Conservation (phyloP, 2,888 invertebrate species). For the Calephelis perditalis region DNA sequence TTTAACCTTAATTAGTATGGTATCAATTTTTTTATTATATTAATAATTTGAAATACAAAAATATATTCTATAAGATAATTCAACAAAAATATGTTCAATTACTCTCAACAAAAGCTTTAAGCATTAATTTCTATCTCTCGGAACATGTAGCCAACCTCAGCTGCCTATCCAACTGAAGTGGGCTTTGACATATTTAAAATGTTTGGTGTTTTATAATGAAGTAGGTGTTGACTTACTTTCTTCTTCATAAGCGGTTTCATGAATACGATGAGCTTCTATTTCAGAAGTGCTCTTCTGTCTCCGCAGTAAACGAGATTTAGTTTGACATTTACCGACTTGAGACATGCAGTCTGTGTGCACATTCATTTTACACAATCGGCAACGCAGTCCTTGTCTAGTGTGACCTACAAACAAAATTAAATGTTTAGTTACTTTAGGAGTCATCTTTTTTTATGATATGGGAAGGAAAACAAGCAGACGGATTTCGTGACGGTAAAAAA, state of each 20-base stretch:
- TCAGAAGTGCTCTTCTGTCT: slow-evolving; percentile 94
- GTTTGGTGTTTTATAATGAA: slow-evolving; percentile 5
- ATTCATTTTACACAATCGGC: slow-evolving; percentile 94
- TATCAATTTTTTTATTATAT: too few species aligned
- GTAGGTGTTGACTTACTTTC: slow-evolving; percentile 82
- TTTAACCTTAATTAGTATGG: too few species aligned
- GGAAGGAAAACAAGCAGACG: too few species aligned
- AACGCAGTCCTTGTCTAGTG: slow-evolving; percentile 92
- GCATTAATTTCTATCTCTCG: slow-evolving; percentile 3
- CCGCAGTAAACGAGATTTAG: slow-evolving; percentile 89
- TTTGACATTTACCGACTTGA: slow-evolving; percentile 89
- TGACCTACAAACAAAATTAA: slow-evolving; percentile 80
- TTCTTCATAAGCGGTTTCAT: slow-evolving; percentile 81
- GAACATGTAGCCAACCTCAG: not conserved
- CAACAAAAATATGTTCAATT: not conserved
- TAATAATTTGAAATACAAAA: not conserved
- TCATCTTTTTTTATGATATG: not conserved
- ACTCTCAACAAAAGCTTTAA: not conserved
- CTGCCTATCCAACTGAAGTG: not conserved
- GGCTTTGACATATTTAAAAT: slow-evolving; percentile 10
- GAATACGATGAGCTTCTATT: slow-evolving; percentile 83
- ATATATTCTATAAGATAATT: not conserved
- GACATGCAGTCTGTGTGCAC: slow-evolving; percentile 94
- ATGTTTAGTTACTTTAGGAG: not conserved
- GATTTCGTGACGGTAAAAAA: too few species aligned